Evolutionary conservation across 2,113 vertebrate genomes (phyloP).

Genomic region (Junco hyemalis): DNA sequence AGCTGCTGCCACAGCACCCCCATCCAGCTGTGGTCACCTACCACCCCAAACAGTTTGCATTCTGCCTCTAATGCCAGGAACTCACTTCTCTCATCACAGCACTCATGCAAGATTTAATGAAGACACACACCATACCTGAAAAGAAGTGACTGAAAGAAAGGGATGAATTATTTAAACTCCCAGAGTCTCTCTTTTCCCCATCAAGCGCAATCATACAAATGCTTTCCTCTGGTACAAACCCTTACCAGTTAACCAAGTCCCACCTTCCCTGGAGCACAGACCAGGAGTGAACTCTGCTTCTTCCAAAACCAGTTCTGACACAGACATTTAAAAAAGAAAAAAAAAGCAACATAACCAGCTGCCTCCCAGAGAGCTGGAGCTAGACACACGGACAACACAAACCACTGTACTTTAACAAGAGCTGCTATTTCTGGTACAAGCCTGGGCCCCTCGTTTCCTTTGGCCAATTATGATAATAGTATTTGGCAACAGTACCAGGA

Average conservation of each 20-base stretch:
- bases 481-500: constrained; percentile 9
- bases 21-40: neutral
- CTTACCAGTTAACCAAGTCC: neutral
- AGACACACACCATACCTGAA: neutral
- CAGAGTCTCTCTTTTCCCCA: neutral
- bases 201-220: neutral
- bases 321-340: neutral
- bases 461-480: neutral
- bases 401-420: neutral
- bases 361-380: neutral
- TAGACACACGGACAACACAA: neutral
- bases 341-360: neutral
- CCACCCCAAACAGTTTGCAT: neutral
- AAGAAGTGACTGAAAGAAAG: neutral
- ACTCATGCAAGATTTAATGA: constrained; percentile 10
- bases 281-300: neutral
- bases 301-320: neutral
- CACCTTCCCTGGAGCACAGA: neutral
- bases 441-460: neutral
- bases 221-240: neutral
- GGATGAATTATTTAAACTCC: constrained; percentile 28
- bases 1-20: neutral
- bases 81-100: neutral
- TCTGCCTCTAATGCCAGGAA: neutral
- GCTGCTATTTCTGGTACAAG: constrained; percentile 23